Evolutionary conservation across 1,140 invertebrate species (phyloP), one percentile per base, ranked within the genome.

Genomic region (Archegozetes longisetosus): DNA sequence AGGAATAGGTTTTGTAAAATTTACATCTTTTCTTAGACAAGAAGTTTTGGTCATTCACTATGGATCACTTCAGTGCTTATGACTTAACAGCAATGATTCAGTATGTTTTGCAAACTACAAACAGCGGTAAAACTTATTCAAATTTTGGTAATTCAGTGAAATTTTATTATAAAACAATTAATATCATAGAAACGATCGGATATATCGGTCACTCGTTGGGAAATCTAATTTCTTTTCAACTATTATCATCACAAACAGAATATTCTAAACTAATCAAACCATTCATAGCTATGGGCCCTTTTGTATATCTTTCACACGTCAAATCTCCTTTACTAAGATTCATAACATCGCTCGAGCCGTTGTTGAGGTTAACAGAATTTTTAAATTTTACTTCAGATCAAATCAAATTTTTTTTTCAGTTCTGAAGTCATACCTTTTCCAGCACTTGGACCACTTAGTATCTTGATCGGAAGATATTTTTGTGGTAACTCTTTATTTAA

Each of bases 261-360:
- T 84, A 83, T 64, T 80, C 81, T 63, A 66, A 76, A 17, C 82
- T 82, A 9, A 13, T 62, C 17, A 68, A 67, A 62, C 61, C 66
- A 6, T 72, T 73, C 59, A 75, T 82, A 57, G 80, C 80, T 0
- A 70, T 92, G 47, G 87, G 83, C 1, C 88, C 88, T 1, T 79
- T 87, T 0, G 82, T 80, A 0, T 14, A 29, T 22, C 57, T 58
- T n/a, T 65, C 66, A 60, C 75, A 76, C 27, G 46, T 58, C 12
- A 14, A 28, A 9, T 23, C 59, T 12, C 26, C n/a, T 14, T 1
- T 55, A 20, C 20, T 55, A 26, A 25, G 25, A 50, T 20, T 17
- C 17, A 40, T 17, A 40, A 40, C 17, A 17, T 9, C 17, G 6
- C 17, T 40, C 17, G 6, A 40, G 28, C n/a, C 22, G 9, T 58